These are phyloP conservation scores for Criorhina ranunculi DNA, from an alignment of 2,888 invertebrate species.

Conservation along the genomic window DNA sequence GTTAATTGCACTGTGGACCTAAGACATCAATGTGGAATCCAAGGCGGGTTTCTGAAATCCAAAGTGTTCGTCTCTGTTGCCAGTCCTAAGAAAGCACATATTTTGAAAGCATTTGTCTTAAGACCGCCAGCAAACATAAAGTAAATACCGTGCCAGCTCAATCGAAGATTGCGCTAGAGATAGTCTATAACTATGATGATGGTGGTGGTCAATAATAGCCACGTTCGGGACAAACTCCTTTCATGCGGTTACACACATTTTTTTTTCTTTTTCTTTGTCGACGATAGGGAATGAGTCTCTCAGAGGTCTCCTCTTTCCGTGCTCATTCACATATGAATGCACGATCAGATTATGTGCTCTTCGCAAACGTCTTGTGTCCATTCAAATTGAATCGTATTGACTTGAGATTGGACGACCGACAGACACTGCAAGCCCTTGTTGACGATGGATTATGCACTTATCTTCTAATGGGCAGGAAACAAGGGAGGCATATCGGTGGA, in stretches of 20 bases:
- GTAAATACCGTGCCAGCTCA: constrained; percentile 37
- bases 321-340: constrained; percentile 54
- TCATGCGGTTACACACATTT: constrained; percentile 7
- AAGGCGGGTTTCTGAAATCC: no score
- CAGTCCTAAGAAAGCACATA: constrained; percentile 29
- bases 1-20: no score
- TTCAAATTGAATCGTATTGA: constrained; percentile 64
- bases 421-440: background rate
- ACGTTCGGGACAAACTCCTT: constrained; percentile 11
- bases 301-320: constrained; percentile 28
- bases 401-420: constrained; percentile 32
- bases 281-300: constrained; percentile 3
- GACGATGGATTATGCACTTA: constrained; percentile 50
- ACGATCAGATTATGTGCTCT: constrained; percentile 56
- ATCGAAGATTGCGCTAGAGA: constrained; percentile 56
- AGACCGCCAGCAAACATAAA: constrained; percentile 18
- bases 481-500: constrained; percentile 1
- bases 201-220: constrained; percentile 22
- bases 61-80: no score
- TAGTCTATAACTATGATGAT: constrained; percentile 31
- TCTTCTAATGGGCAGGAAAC: constrained; percentile 25
- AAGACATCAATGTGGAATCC: no score
- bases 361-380: constrained; percentile 56
- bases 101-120: background rate
- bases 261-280: background rate